Evolutionary conservation across 2,888 invertebrate species (phyloP).

Genomic region (Lasioglossum vierecki): DNA sequence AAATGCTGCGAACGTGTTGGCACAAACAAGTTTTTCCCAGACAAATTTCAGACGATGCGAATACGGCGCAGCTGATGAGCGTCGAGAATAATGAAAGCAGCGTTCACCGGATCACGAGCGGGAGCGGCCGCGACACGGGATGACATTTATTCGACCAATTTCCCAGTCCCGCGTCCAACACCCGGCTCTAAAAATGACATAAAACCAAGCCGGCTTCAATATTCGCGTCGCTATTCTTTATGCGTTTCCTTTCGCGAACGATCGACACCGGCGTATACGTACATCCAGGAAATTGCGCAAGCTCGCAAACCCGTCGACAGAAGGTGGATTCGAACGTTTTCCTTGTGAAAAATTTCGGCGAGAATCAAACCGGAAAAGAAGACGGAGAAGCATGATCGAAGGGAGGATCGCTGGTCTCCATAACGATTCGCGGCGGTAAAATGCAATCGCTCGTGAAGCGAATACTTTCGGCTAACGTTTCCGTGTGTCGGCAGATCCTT

Average conservation of each 20-base stretch:
- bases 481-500: neutral
- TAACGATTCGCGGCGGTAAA: constrained; percentile 30
- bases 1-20: too few relatives aligned
- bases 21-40: neutral
- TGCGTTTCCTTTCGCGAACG: constrained; percentile 17
- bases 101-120: neutral
- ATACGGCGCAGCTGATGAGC: neutral
- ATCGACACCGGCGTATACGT: neutral
- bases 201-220: constrained; percentile 33
- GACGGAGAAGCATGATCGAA: neutral
- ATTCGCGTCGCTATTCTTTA: constrained; percentile 33
- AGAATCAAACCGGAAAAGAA: neutral
- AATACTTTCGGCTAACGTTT: constrained; percentile 1
- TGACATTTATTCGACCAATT: constrained; percentile 26
- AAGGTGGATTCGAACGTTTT: neutral
- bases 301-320: constrained; percentile 3
- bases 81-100: constrained; percentile 22
- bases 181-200: constrained; percentile 9
- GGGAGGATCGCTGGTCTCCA: neutral
- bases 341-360: constrained; percentile 14
- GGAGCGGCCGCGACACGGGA: neutral
- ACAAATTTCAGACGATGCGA: neutral
- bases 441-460: constrained; percentile 33
- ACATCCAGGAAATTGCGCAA: constrained; percentile 8
- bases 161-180: neutral